phyloP scores from a whole-genome alignment of 2,797 vertebrate species.

The Enteromius afrohamiltoni region DNA sequence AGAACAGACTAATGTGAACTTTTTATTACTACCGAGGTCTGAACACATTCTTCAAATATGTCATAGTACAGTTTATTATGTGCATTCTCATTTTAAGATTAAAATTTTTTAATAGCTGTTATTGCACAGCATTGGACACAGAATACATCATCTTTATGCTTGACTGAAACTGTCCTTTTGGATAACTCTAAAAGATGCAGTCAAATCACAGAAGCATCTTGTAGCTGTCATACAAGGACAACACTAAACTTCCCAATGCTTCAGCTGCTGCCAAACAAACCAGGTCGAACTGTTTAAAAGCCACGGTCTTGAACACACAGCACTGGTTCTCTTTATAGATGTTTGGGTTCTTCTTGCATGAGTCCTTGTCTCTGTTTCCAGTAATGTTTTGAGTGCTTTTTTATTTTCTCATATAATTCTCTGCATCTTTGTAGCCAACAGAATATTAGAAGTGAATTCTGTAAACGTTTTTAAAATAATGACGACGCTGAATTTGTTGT shows the following conservation, averaged over 20 bases:
- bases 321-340: slow-evolving; percentile 1
- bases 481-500: not conserved
- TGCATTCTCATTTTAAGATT: not conserved
- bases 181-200: slow-evolving; percentile 31
- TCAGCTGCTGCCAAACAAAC: slow-evolving; percentile 1
- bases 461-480: slow-evolving; percentile 10
- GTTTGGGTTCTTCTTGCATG: slow-evolving; percentile 4
- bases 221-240: slow-evolving; percentile 15
- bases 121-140: not conserved
- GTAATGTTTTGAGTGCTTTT: slow-evolving; percentile 44
- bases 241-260: not conserved
- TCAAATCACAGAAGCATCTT: slow-evolving; percentile 43
- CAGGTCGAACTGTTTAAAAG: slow-evolving; percentile 17
- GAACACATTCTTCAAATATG: slow-evolving; percentile 19
- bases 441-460: not conserved
- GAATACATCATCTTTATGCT: slow-evolving; percentile 13
- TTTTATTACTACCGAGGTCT: slow-evolving; percentile 12
- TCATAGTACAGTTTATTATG: slow-evolving; percentile 10
- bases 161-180: slow-evolving; percentile 20
- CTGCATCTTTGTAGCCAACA: not conserved
- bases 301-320: not conserved
- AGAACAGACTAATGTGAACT: not conserved
- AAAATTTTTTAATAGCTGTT: not conserved
- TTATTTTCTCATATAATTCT: slow-evolving; percentile 21
- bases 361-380: not conserved